These are phyloP conservation scores for Cartodere bifasciata DNA, from an alignment of 2,888 invertebrate genomes.

Conservation along the genomic window DNA sequence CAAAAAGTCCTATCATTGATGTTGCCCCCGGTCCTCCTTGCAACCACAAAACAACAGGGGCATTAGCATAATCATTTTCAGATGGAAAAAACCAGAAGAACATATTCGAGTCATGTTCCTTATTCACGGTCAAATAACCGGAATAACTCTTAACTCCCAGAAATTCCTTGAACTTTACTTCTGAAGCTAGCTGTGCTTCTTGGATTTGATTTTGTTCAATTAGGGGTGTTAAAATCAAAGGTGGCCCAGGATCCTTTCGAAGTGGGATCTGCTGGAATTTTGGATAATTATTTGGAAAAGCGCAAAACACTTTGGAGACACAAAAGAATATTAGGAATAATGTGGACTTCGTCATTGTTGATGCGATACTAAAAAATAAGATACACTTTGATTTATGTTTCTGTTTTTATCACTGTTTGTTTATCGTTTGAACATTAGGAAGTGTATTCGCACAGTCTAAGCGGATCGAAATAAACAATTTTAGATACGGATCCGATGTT, in stretches of 20 bases:
- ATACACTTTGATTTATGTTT: too few species aligned
- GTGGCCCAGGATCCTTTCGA: slow-evolving; percentile 37
- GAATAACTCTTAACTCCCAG: slow-evolving; percentile 41
- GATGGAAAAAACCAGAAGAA: slow-evolving; percentile 82
- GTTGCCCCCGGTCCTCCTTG: slow-evolving; percentile 71
- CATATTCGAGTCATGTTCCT: slow-evolving; percentile 57
- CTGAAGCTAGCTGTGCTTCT: slow-evolving; percentile 42
- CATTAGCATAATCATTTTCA: slow-evolving; percentile 34
- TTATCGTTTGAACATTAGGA: too few species aligned
- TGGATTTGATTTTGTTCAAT: slow-evolving; percentile 58
- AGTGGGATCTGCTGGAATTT: slow-evolving; percentile 4
- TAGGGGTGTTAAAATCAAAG: slow-evolving; percentile 63
- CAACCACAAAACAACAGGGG: slow-evolving; percentile 64
- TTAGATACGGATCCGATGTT: too few species aligned
- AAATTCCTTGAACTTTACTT: slow-evolving; percentile 43
- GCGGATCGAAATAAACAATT: too few species aligned
- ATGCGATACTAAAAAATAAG: too few species aligned
- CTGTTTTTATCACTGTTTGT: too few species aligned
- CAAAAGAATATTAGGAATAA: too few species aligned
- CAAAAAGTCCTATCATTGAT: slow-evolving; percentile 62
- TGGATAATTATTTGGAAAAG: slow-evolving; percentile 11
- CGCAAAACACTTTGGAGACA: too few species aligned
- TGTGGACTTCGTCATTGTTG: too few species aligned
- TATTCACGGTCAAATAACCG: slow-evolving; percentile 68
- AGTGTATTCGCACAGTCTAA: too few species aligned